Percentiles rank a stretch among this genome's conserved stretches.
These are phyloP conservation scores for Proales similis DNA, from an alignment of 1,140 invertebrate species.

Conservation along the genomic window DNA sequence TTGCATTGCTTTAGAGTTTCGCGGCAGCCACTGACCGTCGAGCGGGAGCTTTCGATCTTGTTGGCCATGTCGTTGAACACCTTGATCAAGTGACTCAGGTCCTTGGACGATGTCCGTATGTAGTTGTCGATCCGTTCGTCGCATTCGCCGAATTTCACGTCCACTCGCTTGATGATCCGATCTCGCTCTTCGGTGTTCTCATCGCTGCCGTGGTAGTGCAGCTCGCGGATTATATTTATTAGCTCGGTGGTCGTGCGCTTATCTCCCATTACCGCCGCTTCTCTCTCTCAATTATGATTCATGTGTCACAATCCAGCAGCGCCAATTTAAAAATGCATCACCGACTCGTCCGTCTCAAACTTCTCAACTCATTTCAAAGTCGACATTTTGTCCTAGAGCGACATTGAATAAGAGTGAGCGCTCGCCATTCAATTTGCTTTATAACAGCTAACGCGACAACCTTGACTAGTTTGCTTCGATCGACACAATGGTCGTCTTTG, in stretches of 20 bases:
- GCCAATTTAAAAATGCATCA: too few relatives aligned
- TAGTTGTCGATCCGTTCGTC: slow-evolving; percentile 29
- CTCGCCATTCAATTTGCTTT: too few relatives aligned
- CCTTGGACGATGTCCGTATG: slow-evolving; percentile 27
- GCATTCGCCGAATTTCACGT: slow-evolving; percentile 12
- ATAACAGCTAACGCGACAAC: too few relatives aligned
- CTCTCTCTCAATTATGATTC: too few relatives aligned
- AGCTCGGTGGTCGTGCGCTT: slow-evolving; percentile 25
- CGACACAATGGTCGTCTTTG: too few relatives aligned
- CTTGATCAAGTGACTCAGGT: slow-evolving; percentile 21
- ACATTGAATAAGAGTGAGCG: too few relatives aligned
- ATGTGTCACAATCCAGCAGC: too few relatives aligned
- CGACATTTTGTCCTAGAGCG: too few relatives aligned
- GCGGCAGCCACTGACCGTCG: slow-evolving; percentile 9
- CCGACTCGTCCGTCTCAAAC: too few relatives aligned
- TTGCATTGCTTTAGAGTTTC: slow-evolving; percentile 30
- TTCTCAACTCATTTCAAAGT: too few relatives aligned
- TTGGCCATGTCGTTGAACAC: slow-evolving; percentile 33
- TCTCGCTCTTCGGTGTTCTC: slow-evolving; percentile 36
- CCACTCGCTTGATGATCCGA: slow-evolving; percentile 32
- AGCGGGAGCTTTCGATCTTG: slow-evolving; percentile 26
- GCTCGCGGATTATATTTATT: slow-evolving; percentile 20
- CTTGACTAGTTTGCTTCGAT: too few relatives aligned
- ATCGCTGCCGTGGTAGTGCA: slow-evolving; percentile 5
- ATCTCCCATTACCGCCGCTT: too few relatives aligned